phyloP scores from a whole-genome alignment of 2,113 vertebrate genomes.

The Ageneiosus marmoratus region DNA sequence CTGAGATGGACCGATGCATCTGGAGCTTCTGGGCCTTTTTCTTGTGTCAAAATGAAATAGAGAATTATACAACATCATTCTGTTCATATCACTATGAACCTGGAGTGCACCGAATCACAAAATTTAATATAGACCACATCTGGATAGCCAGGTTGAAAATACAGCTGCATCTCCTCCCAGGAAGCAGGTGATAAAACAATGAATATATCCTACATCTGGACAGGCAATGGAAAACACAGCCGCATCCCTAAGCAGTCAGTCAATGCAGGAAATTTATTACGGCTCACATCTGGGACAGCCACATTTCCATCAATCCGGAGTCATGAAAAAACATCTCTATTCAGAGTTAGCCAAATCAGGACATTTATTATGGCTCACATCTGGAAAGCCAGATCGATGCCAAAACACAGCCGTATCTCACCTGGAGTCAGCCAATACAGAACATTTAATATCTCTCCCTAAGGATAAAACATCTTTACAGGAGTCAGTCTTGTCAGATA shows the following conservation, averaged over 20 bases:
- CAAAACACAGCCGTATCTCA: neutral
- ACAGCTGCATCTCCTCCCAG: neutral
- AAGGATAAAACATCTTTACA: too few relatives aligned
- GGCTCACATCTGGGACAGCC: too few relatives aligned
- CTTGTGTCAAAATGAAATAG: slow-evolving; percentile 18
- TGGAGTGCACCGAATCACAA: neutral
- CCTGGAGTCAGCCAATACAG: neutral
- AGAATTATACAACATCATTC: neutral
- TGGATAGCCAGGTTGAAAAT: neutral
- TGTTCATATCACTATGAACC: too few relatives aligned
- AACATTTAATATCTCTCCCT: too few relatives aligned
- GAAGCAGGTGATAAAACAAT: neutral
- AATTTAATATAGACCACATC: neutral
- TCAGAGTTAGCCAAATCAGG: neutral
- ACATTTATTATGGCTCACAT: neutral
- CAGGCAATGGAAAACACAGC: neutral
- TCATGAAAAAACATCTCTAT: neutral
- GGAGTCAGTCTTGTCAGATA: too few relatives aligned
- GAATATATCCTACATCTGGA: neutral
- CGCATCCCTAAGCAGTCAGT: neutral
- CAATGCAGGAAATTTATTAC: too few relatives aligned
- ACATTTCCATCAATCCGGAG: neutral
- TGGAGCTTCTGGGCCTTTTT: slow-evolving; percentile 2
- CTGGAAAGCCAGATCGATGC: neutral
- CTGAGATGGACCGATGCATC: neutral